Evolutionary conservation across 2,888 invertebrate species (phyloP).

Genomic region (Lepeophtheirus nordmannii): DNA sequence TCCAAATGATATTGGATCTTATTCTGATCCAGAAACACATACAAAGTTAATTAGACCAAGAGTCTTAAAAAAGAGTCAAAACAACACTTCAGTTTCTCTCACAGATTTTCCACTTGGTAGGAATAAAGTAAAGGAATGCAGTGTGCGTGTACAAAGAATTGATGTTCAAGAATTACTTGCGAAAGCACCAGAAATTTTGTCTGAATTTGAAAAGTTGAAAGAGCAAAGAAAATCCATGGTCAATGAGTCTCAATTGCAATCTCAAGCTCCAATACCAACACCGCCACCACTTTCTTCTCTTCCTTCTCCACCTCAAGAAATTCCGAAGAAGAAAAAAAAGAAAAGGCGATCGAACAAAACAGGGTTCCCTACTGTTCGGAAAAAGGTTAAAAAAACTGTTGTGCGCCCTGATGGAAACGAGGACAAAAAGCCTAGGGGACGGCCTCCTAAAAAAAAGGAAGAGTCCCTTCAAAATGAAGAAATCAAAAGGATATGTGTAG

Average conservation of each 20-base stretch:
- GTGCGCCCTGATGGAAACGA: slow-evolving; percentile 12
- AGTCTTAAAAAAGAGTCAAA: neutral
- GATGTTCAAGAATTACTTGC: neutral
- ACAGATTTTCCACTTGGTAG: neutral
- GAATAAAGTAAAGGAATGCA: neutral
- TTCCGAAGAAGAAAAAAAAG: slow-evolving; percentile 37
- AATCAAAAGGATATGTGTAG: neutral
- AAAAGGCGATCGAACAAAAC: slow-evolving; percentile 57
- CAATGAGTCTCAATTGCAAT: neutral
- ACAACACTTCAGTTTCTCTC: neutral
- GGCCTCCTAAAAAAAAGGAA: slow-evolving; percentile 6
- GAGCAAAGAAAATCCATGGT: neutral
- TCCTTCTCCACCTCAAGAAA: too few relatives aligned
- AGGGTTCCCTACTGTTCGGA: slow-evolving; percentile 68
- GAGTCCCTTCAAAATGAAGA: neutral
- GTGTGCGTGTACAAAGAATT: neutral
- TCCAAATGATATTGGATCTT: neutral
- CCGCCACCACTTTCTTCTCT: too few relatives aligned
- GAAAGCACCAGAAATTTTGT: neutral
- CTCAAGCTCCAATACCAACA: neutral
- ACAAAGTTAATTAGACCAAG: neutral
- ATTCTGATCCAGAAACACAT: neutral
- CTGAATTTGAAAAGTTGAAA: slow-evolving; percentile 2
- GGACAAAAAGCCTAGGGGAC: slow-evolving; percentile 32
- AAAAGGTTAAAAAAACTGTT: slow-evolving; percentile 38